Conservation (phyloP, 2,797 vertebrate species). For the Yasuhikotakia modesta region DNA sequence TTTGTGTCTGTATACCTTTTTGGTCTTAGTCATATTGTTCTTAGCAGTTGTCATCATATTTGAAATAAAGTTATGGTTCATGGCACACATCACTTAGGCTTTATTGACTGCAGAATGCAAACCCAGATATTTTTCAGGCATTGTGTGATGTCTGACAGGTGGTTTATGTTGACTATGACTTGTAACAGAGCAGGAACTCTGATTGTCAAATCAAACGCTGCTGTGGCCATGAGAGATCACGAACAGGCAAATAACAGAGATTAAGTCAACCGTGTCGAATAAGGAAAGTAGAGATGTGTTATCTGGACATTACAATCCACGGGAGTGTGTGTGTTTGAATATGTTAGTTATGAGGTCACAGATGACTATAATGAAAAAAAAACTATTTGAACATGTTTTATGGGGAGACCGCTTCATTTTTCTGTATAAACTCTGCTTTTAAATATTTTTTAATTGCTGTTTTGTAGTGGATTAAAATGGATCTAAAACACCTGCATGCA, state of each 20-base stretch:
- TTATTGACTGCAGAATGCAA: slow-evolving; percentile 6
- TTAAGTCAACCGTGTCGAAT: slow-evolving; percentile 3
- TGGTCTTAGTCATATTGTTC: too few relatives aligned
- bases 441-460: background rate
- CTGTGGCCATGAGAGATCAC: slow-evolving; percentile 33
- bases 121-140: slow-evolving; percentile 3
- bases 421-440: too few relatives aligned
- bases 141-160: slow-evolving; percentile 40
- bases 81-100: background rate
- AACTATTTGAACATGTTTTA: too few relatives aligned
- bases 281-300: background rate
- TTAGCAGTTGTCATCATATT: background rate
- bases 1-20: too few relatives aligned
- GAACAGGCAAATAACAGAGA: slow-evolving; percentile 30
- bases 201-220: slow-evolving; percentile 31
- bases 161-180: slow-evolving; percentile 30
- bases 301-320: slow-evolving; percentile 17
- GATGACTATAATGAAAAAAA: too few relatives aligned
- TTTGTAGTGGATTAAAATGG: background rate
- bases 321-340: slow-evolving; percentile 27
- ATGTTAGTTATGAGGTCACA: too few relatives aligned
- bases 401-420: too few relatives aligned
- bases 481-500: slow-evolving; percentile 1
- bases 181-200: slow-evolving; percentile 25
- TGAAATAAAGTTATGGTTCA: background rate